These are phyloP conservation scores for Brenthis daphne DNA, from an alignment of 2,888 invertebrate genomes.

Conservation along the genomic window DNA sequence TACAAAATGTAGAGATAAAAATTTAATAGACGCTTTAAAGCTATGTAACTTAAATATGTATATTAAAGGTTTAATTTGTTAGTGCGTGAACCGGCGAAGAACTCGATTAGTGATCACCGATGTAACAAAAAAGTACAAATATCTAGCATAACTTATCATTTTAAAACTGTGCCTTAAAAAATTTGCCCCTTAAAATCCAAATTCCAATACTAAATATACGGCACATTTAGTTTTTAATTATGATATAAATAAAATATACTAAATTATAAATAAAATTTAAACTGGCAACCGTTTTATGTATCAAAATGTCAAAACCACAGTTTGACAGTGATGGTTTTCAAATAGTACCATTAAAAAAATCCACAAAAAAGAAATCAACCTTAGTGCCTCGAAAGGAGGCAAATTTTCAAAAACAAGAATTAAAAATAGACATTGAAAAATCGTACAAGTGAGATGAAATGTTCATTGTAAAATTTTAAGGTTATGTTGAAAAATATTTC, in stretches of 20 bases:
- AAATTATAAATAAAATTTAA: not conserved
- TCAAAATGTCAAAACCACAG: slow-evolving; percentile 65
- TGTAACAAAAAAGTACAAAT: too few relatives aligned
- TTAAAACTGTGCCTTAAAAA: too few relatives aligned
- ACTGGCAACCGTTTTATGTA: not conserved
- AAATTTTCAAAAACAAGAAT: slow-evolving; percentile 50
- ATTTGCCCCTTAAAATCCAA: too few relatives aligned
- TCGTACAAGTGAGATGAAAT: slow-evolving; percentile 52
- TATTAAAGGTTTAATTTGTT: too few relatives aligned
- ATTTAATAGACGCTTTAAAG: too few relatives aligned
- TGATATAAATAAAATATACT: not conserved
- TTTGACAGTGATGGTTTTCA: slow-evolving; percentile 71
- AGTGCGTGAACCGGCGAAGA: too few relatives aligned
- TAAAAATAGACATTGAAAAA: slow-evolving; percentile 54
- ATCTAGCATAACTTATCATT: too few relatives aligned
- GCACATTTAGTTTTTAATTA: too few relatives aligned
- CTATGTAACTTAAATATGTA: too few relatives aligned
- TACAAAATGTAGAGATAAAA: too few relatives aligned
- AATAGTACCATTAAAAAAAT: slow-evolving; percentile 64
- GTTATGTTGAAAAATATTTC: slow-evolving; percentile 49
- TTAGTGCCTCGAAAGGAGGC: slow-evolving; percentile 53
- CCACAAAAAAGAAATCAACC: slow-evolving; percentile 59
- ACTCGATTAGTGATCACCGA: too few relatives aligned
- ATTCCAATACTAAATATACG: too few relatives aligned
- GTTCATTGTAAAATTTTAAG: slow-evolving; percentile 47